Percentiles rank a stretch among this genome's conserved stretches.
Evolutionary conservation across 1,140 invertebrate species (phyloP).

Genomic region (Brachionus asplanchnoidis): DNA sequence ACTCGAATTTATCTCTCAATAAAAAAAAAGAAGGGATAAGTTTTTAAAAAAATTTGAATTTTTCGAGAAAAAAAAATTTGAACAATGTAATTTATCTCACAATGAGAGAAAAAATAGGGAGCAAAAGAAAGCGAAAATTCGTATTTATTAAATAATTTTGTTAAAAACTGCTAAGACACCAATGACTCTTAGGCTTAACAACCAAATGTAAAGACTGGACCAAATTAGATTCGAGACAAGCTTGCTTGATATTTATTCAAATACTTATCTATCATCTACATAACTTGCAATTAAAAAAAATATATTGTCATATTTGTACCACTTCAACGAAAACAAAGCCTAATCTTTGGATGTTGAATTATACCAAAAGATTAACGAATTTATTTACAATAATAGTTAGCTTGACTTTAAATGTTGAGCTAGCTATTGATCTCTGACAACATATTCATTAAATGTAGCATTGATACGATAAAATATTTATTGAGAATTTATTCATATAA

Average conservation of each 20-base stretch:
- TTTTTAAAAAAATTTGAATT: too few relatives aligned
- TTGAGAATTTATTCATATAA: conserved; percentile 17
- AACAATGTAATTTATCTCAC: not conserved
- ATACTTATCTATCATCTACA: not conserved
- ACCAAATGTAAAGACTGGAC: conserved; percentile 4
- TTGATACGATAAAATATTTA: conserved; percentile 31
- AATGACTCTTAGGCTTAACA: conserved; percentile 1
- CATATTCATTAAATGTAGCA: not conserved
- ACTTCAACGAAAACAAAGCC: not conserved
- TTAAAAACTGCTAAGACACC: not conserved
- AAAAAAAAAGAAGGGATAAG: not conserved
- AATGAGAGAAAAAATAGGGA: not conserved
- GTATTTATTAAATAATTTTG: not conserved
- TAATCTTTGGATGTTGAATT: not conserved
- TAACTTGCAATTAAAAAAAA: conserved; percentile 26
- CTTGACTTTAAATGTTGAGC: not conserved
- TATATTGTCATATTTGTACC: not conserved
- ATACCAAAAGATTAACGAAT: conserved; percentile 13
- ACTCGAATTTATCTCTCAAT: not conserved
- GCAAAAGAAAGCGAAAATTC: not conserved
- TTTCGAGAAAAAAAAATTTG: not conserved
- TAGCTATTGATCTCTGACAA: not conserved
- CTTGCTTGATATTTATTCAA: conserved; percentile 15
- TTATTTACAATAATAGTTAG: conserved; percentile 15
- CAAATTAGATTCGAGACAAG: not conserved